These are phyloP conservation scores for Herpailurus yagouaroundi DNA, from an alignment of 2,113 vertebrate genomes.

Conservation along the genomic window DNA sequence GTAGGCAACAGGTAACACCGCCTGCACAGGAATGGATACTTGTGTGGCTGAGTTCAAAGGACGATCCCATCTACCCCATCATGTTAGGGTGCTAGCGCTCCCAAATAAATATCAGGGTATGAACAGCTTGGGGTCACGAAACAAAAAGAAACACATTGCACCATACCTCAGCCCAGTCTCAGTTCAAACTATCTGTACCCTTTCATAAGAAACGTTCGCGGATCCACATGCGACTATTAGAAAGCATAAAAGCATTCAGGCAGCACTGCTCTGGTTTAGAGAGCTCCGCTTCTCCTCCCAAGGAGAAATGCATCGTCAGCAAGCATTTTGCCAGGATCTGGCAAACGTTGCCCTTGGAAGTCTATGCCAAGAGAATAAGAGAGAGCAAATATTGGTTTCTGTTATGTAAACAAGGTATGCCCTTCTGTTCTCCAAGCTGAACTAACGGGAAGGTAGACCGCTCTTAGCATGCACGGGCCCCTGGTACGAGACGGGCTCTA, in stretches of 20 bases:
- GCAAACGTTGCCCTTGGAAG: constrained; percentile 58
- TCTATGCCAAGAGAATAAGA: constrained; percentile 61
- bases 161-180: not conserved
- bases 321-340: constrained; percentile 61
- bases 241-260: not conserved
- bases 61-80: not conserved
- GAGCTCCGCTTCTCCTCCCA: not conserved
- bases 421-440: constrained; percentile 62
- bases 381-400: constrained; percentile 76
- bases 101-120: not conserved
- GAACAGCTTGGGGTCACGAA: not conserved
- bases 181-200: not conserved
- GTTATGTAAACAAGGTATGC: constrained; percentile 73
- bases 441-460: constrained; percentile 57
- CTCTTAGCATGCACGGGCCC: not conserved
- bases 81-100: not conserved
- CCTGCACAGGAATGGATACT: not conserved
- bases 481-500: not conserved
- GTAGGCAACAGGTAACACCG: not conserved
- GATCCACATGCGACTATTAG: not conserved
- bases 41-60: not conserved
- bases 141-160: not conserved
- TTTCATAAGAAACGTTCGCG: not conserved
- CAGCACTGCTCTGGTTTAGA: not conserved
- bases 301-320: constrained; percentile 54